Evolutionary conservation across 2,113 vertebrate genomes (phyloP).

Genomic region (Eidolon helvum): DNA sequence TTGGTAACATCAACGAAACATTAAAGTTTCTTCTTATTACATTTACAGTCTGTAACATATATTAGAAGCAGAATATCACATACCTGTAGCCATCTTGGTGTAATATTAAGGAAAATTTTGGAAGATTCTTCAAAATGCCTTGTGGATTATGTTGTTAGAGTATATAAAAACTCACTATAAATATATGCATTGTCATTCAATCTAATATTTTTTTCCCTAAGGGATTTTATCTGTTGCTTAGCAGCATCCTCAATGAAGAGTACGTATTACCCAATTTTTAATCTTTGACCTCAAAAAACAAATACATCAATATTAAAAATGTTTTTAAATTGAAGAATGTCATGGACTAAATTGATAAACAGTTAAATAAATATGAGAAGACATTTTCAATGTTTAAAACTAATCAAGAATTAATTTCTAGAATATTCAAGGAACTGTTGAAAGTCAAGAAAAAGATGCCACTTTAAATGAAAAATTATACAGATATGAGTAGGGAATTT

Average conservation of each 20-base stretch:
- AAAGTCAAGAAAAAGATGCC: neutral
- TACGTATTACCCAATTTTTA: neutral
- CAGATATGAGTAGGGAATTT: neutral
- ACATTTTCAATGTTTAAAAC: neutral
- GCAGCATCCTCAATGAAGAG: neutral
- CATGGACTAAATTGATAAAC: neutral
- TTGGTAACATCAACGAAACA: neutral
- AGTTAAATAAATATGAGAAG: neutral
- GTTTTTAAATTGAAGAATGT: neutral
- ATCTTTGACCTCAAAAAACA: neutral
- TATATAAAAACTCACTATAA: neutral
- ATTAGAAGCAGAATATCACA: neutral
- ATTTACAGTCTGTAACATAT: neutral
- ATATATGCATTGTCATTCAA: neutral
- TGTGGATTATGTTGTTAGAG: neutral
- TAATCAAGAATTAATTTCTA: neutral
- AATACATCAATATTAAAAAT: neutral
- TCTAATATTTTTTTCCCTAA: neutral
- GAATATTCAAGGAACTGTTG: neutral
- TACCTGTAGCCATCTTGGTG: rapidly evolving
- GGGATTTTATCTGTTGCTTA: neutral
- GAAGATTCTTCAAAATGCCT: neutral
- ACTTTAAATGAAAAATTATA: neutral
- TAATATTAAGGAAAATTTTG: neutral
- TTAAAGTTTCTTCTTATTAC: neutral